phyloP scores from a whole-genome alignment of 1,140 invertebrate genomes.

The Leguminivora glycinivorella region DNA sequence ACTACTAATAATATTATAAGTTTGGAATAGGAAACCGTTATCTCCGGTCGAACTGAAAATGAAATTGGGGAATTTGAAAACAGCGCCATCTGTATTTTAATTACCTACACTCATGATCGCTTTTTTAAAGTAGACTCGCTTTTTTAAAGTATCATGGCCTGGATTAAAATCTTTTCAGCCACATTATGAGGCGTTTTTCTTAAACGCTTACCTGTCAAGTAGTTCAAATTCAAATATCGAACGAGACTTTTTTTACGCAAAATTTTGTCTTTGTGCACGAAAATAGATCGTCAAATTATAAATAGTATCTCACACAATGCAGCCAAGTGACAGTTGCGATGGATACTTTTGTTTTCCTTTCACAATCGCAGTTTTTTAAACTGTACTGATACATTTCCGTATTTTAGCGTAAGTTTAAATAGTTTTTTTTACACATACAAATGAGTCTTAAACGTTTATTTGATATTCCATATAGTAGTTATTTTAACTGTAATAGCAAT shows the following conservation, averaged over 20 bases:
- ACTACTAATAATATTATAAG: too few species aligned
- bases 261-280: neutral
- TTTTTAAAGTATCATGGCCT: neutral
- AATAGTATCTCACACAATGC: neutral
- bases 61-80: too few species aligned
- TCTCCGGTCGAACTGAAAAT: too few species aligned
- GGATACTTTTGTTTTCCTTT: neutral
- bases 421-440: too few species aligned
- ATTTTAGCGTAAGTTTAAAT: neutral
- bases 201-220: neutral
- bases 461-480: too few species aligned
- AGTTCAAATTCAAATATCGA: neutral
- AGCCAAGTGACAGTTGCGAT: conserved; percentile 2
- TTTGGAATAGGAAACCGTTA: too few species aligned
- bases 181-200: neutral
- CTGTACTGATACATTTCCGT: neutral
- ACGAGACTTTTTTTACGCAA: neutral
- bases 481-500: too few species aligned
- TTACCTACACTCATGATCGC: neutral
- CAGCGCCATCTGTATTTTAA: too few species aligned
- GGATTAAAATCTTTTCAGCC: neutral
- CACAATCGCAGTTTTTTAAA: neutral
- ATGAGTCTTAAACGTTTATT: too few species aligned
- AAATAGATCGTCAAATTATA: conserved; percentile 12
- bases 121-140: neutral